phyloP scores from a whole-genome alignment of 2,888 invertebrate genomes.

The Leptopilina myrica region DNA sequence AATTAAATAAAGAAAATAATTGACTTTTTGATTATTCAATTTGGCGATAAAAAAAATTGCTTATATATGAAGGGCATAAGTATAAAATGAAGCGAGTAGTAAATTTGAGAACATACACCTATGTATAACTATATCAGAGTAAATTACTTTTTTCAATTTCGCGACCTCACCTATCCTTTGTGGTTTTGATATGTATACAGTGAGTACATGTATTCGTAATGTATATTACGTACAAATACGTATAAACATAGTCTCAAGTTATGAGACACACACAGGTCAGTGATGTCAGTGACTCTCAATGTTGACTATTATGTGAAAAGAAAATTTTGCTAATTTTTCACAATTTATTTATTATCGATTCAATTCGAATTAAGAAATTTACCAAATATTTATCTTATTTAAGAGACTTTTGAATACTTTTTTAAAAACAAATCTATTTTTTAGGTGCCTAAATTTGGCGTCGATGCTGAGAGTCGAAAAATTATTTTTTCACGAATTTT shows the following conservation, averaged over 20 bases:
- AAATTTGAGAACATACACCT: neutral
- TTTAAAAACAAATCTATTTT: no score
- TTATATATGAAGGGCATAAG: constrained; percentile 18
- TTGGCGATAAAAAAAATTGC: constrained; percentile 8
- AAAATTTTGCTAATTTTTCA: constrained; percentile 39
- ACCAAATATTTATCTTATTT: no score
- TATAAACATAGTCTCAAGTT: constrained; percentile 10
- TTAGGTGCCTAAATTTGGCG: no score
- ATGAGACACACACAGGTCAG: constrained; percentile 54
- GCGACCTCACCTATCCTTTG: constrained; percentile 32
- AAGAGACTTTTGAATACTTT: no score
- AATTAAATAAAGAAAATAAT: no score
- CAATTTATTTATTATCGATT: neutral
- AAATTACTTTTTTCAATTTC: constrained; percentile 40
- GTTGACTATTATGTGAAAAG: constrained; percentile 31
- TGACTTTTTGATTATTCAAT: neutral
- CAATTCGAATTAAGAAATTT: no score
- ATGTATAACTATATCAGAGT: neutral
- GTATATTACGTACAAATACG: neutral
- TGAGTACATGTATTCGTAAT: constrained; percentile 1
- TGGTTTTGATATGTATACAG: constrained; percentile 3
- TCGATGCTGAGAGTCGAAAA: no score
- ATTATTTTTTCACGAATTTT: no score
- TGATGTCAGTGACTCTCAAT: constrained; percentile 60
- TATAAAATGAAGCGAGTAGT: neutral